Percentiles rank a stretch among this genome's conserved stretches.
Evolutionary conservation across 2,888 invertebrate species (phyloP).

Genomic region (Lasioglossum marginatum): DNA sequence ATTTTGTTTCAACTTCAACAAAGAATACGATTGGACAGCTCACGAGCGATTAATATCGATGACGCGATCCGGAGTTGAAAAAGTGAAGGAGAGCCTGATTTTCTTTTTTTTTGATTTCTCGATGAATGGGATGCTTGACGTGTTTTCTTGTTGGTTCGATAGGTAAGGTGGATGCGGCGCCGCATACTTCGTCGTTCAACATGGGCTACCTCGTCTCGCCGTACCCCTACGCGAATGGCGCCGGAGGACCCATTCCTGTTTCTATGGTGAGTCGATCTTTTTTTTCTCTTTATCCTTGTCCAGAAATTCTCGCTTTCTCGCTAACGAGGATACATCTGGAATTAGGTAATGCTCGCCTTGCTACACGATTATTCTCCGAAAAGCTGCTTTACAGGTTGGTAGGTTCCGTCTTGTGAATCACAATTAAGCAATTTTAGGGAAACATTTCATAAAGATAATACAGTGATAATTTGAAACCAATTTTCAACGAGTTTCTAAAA

Average conservation of each 20-base stretch:
- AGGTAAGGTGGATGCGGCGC: constrained; percentile 93
- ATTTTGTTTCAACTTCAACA: too few species aligned
- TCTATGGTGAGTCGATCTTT: constrained; percentile 90
- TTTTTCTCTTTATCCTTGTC: constrained; percentile 20
- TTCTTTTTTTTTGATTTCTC: constrained; percentile 8
- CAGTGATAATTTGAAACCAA: background rate
- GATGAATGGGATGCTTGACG: constrained; percentile 28
- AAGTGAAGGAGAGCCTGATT: background rate
- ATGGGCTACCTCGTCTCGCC: constrained; percentile 97
- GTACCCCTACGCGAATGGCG: constrained; percentile 95
- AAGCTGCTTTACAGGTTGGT: too few species aligned
- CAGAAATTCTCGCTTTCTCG: background rate
- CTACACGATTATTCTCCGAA: background rate
- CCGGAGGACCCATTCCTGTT: constrained; percentile 93
- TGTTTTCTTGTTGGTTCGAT: constrained; percentile 78
- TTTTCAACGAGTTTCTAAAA: too few species aligned
- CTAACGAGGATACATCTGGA: background rate
- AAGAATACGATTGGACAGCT: background rate
- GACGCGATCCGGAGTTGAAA: background rate
- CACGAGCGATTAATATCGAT: constrained; percentile 3
- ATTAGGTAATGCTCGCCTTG: background rate
- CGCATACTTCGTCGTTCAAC: constrained; percentile 93
- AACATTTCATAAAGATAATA: background rate
- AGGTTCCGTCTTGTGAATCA: too few species aligned
- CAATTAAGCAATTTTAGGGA: background rate